Conservation (phyloP, 2,113 vertebrate species). For the Saguinus imperator region DNA sequence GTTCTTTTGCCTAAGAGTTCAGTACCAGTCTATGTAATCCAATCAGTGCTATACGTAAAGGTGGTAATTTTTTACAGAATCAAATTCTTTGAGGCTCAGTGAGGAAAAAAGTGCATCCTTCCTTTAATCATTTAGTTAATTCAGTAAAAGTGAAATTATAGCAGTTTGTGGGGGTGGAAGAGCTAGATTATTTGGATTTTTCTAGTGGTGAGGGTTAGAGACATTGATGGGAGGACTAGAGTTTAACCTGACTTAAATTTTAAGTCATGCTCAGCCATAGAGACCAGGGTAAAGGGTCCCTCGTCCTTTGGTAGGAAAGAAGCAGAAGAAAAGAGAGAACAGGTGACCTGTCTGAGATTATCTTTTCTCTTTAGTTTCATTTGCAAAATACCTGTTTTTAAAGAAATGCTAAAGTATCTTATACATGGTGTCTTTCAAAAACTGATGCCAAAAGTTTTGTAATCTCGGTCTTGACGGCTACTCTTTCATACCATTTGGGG, state of each 20-base stretch:
- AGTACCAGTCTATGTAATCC: background rate
- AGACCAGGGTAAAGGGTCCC: background rate
- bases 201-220: background rate
- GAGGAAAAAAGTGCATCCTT: background rate
- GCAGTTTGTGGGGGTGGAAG: background rate
- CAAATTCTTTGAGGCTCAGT: background rate
- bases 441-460: background rate
- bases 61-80: background rate
- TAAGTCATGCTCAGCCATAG: conserved; percentile 12
- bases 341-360: background rate
- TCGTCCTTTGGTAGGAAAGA: background rate
- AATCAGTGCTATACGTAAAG: background rate
- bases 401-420: background rate
- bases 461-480: background rate
- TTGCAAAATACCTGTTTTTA: background rate
- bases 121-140: background rate
- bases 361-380: background rate
- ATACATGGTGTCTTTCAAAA: background rate
- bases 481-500: background rate
- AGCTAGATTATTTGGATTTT: background rate
- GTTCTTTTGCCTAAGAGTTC: background rate
- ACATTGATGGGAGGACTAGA: background rate
- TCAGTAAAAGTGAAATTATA: background rate
- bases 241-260: background rate
- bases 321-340: background rate